phyloP scores from a whole-genome alignment of 2,888 invertebrate species.

The Pardosa pseudoannulata region DNA sequence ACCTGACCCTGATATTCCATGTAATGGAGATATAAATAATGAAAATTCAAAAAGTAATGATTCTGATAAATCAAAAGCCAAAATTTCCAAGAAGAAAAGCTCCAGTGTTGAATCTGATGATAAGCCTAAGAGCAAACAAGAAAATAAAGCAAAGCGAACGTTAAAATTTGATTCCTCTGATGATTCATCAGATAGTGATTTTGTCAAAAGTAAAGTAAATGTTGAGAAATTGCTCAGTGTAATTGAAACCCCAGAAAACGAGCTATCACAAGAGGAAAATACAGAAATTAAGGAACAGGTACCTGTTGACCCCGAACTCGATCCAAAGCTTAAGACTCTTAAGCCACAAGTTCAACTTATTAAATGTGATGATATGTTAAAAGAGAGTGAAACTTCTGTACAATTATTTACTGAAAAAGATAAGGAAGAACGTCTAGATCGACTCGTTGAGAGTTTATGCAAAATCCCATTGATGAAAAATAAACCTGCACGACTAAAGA shows the following conservation, averaged over 20 bases:
- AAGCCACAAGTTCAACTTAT: conserved; percentile 1
- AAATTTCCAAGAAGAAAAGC: no score
- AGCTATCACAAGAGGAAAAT: neutral
- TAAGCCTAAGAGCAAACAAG: neutral
- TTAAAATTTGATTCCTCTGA: neutral
- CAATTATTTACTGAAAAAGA: neutral
- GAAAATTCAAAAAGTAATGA: no score
- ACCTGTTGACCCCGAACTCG: neutral
- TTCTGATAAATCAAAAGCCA: no score
- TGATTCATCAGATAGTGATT: neutral
- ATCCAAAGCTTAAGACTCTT: conserved; percentile 25
- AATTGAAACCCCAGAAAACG: neutral
- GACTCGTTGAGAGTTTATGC: conserved; percentile 8
- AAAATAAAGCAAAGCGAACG: neutral
- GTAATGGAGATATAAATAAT: no score
- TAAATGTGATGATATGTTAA: conserved; percentile 34
- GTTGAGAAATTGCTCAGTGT: neutral
- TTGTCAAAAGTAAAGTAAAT: neutral
- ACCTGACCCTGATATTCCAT: no score
- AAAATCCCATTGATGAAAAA: neutral
- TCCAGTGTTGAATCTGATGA: no score
- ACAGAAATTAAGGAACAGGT: neutral
- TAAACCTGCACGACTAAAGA: no score
- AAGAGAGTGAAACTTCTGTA: conserved; percentile 33
- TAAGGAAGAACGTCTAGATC: conserved; percentile 28